Base-by-base conservation (phyloP, 2,888 invertebrate species). In the Hirtodrosophila duncani region DNA sequence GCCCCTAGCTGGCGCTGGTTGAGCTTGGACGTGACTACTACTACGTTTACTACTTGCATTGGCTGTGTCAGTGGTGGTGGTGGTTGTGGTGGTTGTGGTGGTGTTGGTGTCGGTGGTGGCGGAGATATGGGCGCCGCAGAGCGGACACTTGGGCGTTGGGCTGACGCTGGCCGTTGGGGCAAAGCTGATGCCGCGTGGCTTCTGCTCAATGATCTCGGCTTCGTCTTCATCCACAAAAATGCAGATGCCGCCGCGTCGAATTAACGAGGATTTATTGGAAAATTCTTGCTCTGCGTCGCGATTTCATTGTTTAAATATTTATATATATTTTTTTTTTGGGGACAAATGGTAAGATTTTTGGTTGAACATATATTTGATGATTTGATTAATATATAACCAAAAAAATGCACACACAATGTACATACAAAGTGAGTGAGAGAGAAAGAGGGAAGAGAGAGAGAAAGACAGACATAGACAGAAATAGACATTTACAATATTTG, bases 211-310 rank as follows among this genome's bases (percentile, higher is more conserved):
- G 62, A 70, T 82, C 66, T 84, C 84, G 65, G 82, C 78, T 60
- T 85, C 85, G 49, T 86, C 86, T 63, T 84, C 86, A 74, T 86
- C 86, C 65, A 86, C 86, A 78, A 86, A 87, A 62, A 87, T 87
- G 78, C 86, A 87, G 70, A 87, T 87, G 69, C 87, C 86, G 60
- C 86, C 86, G 61, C 86, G 87, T 66, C 86, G 81, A 60, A 85
- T 86, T 21, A 86, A 77, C 49, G 86, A 86, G 63, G 87, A 83
- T 71, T 86, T 85, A 64, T 82, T 82, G 23, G 78, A 81, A 64
- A 83, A 79, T 53, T 83, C 84, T 31, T 64, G 71, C 50, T 77
- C 84, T 82, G 39, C 53, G 63, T 49, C 46, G 20, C 48, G 51
- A 34, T 58, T 41, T 44, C 41, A 38, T 68, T 65, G 63, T 42